A percentile compares a stretch with the other conserved stretches of the same genome.
Evolutionary conservation across 2,888 invertebrate genomes (phyloP).

Genomic region (Palloptera scutellata): DNA sequence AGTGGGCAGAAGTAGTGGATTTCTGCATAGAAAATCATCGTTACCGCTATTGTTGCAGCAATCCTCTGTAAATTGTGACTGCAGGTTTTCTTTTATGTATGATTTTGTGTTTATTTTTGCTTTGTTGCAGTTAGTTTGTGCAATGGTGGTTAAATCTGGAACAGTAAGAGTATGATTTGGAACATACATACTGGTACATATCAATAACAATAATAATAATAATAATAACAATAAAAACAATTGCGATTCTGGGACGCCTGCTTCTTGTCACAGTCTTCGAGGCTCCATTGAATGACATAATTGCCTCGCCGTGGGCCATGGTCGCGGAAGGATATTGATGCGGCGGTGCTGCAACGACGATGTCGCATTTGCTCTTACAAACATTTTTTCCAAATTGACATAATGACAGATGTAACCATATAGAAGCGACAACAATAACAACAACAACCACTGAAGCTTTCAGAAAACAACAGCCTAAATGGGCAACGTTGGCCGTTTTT

Average conservation of each 20-base stretch:
- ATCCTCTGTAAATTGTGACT: no score
- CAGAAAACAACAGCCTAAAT: background rate
- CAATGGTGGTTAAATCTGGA: conserved; percentile 4
- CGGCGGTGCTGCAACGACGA: conserved; percentile 15
- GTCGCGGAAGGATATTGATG: background rate
- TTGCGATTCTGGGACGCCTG: conserved; percentile 46
- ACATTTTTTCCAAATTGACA: conserved; percentile 52
- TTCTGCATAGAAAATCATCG: no score
- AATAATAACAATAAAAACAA: conserved; percentile 32
- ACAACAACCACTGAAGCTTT: conserved; percentile 13
- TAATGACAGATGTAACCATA: conserved; percentile 50
- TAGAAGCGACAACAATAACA: conserved; percentile 29
- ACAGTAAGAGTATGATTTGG: background rate
- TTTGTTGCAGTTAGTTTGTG: background rate
- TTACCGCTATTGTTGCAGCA: no score
- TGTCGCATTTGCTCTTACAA: conserved; percentile 38
- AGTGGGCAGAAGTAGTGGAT: no score
- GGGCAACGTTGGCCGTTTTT: no score
- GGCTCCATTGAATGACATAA: conserved; percentile 51
- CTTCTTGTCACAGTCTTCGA: conserved; percentile 47
- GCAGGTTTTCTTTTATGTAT: no score
- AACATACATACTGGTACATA: conserved; percentile 14
- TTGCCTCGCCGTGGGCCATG: conserved; percentile 43
- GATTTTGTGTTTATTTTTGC: no score
- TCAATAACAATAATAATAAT: conserved; percentile 32